Evolutionary conservation across 2,888 invertebrate species (phyloP), one percentile per base, ranked within the genome.

Genomic region (Philopedon plagiatum): DNA sequence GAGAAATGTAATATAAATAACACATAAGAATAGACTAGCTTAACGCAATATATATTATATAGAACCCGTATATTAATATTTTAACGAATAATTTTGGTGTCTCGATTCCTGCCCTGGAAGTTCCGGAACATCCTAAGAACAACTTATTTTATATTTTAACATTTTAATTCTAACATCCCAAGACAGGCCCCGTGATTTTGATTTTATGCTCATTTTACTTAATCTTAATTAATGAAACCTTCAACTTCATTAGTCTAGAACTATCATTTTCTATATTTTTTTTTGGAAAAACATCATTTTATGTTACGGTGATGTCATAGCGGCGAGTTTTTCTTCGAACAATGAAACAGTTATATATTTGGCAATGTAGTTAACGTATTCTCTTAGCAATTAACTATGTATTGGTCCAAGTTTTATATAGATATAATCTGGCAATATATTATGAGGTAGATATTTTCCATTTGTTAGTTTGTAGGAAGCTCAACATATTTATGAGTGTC

Each of bases 101-200:
- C 82, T 79, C 81, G 81, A 78, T 77, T 78, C 81, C 78, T 82
- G 82, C 81, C 84, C 78, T 79, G 83, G 76, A 79, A 84, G 81
- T 83, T 83, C 83, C 80, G 82, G 83, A 84, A 85, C 84, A 83
- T 84, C 83, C 83, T 81, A 81, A 83, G 82, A 85, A 85, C 85
- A 85, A 85, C 83, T 83, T 85, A 83, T 80, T 80, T 83, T 83
- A 84, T 83, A 83, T 83, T 83, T 76, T 69, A 58, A 68, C 51
- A 64, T 57, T 67, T 67, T 71, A 64, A 65, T 62, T 41, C 79
- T 83, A 83, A 83, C 81, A 70, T 81, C 81, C 79, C 80, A 80
- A 81, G 83, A 80, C 82, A 82, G 77, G 82, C 76, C 75, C 76
- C 84, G 81, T 80, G 82, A 82, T 85, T 85, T 85, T 85, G 85